These are phyloP conservation scores for Bombus superbus DNA, from an alignment of 1,140 invertebrate genomes.

Conservation along the genomic window DNA sequence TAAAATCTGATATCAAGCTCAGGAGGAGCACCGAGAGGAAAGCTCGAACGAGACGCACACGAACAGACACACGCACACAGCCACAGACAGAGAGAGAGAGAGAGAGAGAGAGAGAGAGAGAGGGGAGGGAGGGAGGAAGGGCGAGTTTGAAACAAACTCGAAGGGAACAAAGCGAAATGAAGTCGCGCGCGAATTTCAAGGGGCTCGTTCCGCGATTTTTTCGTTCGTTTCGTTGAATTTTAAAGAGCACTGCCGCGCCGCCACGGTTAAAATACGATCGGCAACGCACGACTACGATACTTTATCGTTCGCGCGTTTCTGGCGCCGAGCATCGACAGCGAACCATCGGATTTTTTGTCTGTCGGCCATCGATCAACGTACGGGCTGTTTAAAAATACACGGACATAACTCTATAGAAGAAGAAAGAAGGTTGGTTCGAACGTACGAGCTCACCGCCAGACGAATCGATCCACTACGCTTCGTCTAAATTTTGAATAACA, in stretches of 20 bases:
- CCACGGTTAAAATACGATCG: neutral
- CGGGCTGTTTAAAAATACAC: neutral
- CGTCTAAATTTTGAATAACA: no score
- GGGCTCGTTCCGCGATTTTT: neutral
- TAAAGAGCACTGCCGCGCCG: neutral
- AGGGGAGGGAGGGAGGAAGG: no score
- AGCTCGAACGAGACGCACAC: neutral
- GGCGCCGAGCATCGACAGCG: neutral
- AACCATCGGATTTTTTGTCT: neutral
- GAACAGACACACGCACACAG: no score
- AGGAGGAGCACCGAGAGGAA: neutral
- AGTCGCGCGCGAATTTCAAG: neutral
- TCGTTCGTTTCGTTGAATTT: constrained; percentile 10
- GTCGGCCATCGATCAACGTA: neutral
- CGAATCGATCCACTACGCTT: no score
- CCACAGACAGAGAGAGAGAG: neutral
- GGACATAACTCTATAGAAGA: no score
- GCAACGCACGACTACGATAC: neutral
- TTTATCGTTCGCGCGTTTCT: neutral
- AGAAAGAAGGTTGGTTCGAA: neutral
- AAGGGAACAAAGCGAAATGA: neutral
- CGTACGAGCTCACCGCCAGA: neutral
- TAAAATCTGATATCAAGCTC: constrained; percentile 36
- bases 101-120: no score
- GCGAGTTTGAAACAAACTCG: constrained; percentile 12